Conservation (phyloP, 2,888 invertebrate species). For the Eumerus sabulonum region DNA sequence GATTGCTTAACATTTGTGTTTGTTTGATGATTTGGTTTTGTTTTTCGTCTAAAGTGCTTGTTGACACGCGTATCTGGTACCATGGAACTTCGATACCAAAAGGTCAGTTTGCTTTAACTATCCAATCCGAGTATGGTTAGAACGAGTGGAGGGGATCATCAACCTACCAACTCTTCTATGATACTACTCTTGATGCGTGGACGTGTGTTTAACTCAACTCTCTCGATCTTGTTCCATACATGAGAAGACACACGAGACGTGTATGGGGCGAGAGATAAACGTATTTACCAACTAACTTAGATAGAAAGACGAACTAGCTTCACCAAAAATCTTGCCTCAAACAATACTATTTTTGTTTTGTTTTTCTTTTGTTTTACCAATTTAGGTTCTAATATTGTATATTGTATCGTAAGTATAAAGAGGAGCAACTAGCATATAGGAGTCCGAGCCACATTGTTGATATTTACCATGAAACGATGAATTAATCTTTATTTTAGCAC, state of each 20-base stretch:
- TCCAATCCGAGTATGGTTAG: conserved; percentile 95
- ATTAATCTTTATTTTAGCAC: no score
- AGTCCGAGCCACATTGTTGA: conserved; percentile 62
- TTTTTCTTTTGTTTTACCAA: no score
- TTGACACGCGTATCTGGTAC: conserved; percentile 95
- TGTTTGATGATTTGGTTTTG: not conserved
- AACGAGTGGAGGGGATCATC: conserved; percentile 55
- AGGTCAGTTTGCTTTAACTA: conserved; percentile 90
- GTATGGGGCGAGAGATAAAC: not conserved
- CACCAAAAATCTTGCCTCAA: conserved; percentile 66
- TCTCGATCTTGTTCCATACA: conserved; percentile 50
- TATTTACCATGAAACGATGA: not conserved
- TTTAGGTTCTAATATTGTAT: no score
- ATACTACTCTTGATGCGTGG: not conserved
- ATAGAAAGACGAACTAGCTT: conserved; percentile 53
- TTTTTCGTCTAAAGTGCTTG: conserved; percentile 82
- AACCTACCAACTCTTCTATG: not conserved
- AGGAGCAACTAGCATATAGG: conserved; percentile 35
- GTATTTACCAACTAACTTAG: conserved; percentile 33
- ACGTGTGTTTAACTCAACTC: conserved; percentile 40
- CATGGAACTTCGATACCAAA: conserved; percentile 91
- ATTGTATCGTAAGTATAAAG: no score
- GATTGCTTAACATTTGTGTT: not conserved
- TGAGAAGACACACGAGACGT: not conserved
- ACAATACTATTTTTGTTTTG: not conserved